Evolutionary conservation across 2,797 vertebrate genomes (phyloP), one percentile per base, ranked within the genome.

Genomic region (Corythornis leucogaster): DNA sequence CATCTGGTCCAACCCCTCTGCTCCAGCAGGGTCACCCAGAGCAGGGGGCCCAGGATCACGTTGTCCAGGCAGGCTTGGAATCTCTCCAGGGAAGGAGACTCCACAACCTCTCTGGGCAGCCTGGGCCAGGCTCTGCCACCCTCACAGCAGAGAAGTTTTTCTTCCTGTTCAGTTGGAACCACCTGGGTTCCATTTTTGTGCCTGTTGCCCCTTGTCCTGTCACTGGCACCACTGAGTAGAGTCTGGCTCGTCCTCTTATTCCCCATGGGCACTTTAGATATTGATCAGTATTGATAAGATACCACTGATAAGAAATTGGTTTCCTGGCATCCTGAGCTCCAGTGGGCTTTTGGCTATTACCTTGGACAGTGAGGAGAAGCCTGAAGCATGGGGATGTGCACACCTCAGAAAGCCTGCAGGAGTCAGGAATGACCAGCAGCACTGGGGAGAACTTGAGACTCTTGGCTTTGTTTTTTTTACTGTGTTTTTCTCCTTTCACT

Each of bases 321-420:
- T 4, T 59, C n/a, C 12, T 0, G 0, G 16, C 11, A 22, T 25
- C 11, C 5, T 2, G 35, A 62, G 21, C 57, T 24, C 4, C 30
- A 3, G 14, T 3, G 50, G 61, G 17, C 1, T 33, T 35, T 4
- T 22, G 70, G 30, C n/a, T 19, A 1, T 31, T 20, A 12, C 33
- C 58, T 22, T 33, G 80, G 14, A 13, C 25, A 42, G 55, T 0
- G 6, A 35, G 63, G 59, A 80, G 88, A n/a, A 88, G 59, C 22
- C 54, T 31, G 51, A 43, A 75, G 59, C 71, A 4, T 5, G 15
- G 66, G 18, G 28, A 64, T 35, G 84, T 78, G 70, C 3, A 3
- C 21, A 2, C 6, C 7, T 42, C 19, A 0, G 51, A 69, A 48
- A 24, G 63, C 30, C 55, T 79, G 57, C 69, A 33, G 2, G 31